Base-by-base conservation (phyloP, 1,140 invertebrate genomes). In the Zaprionus taronus region DNA sequence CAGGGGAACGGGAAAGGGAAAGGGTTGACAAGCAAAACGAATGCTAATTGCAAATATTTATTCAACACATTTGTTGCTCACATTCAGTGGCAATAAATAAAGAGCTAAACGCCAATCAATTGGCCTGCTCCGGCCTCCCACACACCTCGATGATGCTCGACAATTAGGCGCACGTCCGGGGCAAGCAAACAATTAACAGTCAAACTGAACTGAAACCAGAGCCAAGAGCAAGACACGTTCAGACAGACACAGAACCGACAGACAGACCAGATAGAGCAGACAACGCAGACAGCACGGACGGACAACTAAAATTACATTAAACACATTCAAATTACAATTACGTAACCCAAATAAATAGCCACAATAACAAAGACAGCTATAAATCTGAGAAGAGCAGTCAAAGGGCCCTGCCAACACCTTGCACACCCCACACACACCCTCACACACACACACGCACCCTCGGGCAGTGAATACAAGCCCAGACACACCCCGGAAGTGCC, bases 261-360 rank as follows among this genome's bases (percentile, higher is more conserved):
- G 17, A 12, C 56, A 34, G 61, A 57, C 9, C 2, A 34, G 31
- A 11, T 7, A 34, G 9, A 9, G 31, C 36, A 51, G 36, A 56
- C 55, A 24, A 51, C 53, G 15, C 38, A 15, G 38, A 41, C 38
- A 41, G 38, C 1, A 47, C 15, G n/a, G 71, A 31, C 71, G 66
- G 65, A 77, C 76, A 72, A 72, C 78, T 81, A 61, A 80, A 90
- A 76, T 82, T 76, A 74, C 79, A 90, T 90, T 90, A 90, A 90
- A 90, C 77, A 82, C 86, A 82, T 74, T 90, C 69, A 90, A 90
- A 90, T 90, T 82, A 83, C 79, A 90, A 90, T 90, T 90, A 85
- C 80, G 82, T 85, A 82, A 85, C 81, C 81, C 71, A 49, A 68
- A 72, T 57, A 64, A 72, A 72, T 66, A 77, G 49, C 47, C 64